Conservation (phyloP, 1,140 invertebrate species). For the Panulirus ornatus region DNA sequence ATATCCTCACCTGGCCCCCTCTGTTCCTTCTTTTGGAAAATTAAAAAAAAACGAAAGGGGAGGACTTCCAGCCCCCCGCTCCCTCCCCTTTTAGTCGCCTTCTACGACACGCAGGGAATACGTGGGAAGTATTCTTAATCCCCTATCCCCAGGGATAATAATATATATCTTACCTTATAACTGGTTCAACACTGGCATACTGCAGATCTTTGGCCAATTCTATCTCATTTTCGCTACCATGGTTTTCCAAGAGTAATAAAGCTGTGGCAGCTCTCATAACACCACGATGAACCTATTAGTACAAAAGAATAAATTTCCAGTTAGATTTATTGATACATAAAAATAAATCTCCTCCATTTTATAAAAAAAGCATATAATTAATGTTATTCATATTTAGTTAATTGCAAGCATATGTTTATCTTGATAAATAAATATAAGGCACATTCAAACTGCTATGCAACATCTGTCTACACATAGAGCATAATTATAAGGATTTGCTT, state of each 20-base stretch:
- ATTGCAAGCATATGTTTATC: not conserved
- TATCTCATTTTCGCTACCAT: conserved; percentile 13
- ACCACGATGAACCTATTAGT: conserved; percentile 47
- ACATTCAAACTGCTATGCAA: not conserved
- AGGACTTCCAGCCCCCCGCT: too few relatives aligned
- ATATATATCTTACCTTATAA: conserved; percentile 46
- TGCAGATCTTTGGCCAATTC: conserved; percentile 29
- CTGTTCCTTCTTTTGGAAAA: too few relatives aligned
- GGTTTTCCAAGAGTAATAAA: conserved; percentile 29
- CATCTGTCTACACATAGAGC: not conserved
- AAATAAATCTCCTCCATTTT: not conserved
- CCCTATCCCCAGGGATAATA: too few relatives aligned
- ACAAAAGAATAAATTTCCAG: not conserved
- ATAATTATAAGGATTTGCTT: not conserved
- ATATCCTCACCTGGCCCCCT: too few relatives aligned
- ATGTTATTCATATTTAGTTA: not conserved
- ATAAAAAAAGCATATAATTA: not conserved
- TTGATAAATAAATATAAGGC: not conserved
- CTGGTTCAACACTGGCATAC: conserved; percentile 54
- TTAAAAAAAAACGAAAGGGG: too few relatives aligned
- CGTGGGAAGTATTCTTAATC: too few relatives aligned
- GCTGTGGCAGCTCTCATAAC: conserved; percentile 33
- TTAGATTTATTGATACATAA: not conserved
- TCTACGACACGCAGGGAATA: too few relatives aligned
- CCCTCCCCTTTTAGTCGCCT: too few relatives aligned